Percentiles rank a stretch among this genome's conserved stretches.
These are phyloP conservation scores for Naso thynnoides DNA, from an alignment of 2,797 vertebrate genomes.

Conservation along the genomic window DNA sequence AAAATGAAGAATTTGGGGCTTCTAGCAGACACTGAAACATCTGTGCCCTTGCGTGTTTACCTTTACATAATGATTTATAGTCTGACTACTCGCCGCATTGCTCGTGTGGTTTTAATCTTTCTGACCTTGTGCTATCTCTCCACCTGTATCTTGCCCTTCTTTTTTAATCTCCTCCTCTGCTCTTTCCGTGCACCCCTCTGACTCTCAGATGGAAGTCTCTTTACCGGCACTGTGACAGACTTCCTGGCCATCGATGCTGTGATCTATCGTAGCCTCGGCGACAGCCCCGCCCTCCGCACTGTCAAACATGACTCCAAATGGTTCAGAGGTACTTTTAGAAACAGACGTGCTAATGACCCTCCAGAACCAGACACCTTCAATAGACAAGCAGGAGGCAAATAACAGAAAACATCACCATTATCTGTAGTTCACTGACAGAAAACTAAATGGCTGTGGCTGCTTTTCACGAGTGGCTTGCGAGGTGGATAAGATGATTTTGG, in stretches of 20 bases:
- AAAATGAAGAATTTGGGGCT: neutral
- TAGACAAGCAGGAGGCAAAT: slow-evolving; percentile 36
- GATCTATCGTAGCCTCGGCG: slow-evolving; percentile 96
- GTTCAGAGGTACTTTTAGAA: slow-evolving; percentile 91
- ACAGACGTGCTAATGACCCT: slow-evolving; percentile 30
- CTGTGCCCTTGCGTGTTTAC: slow-evolving; percentile 71
- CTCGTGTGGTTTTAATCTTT: slow-evolving; percentile 80
- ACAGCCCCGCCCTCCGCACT: slow-evolving; percentile 93
- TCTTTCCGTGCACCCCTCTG: slow-evolving; percentile 37
- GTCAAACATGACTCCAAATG: slow-evolving; percentile 99
- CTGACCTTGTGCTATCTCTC: slow-evolving; percentile 79
- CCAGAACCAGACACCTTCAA: slow-evolving; percentile 30
- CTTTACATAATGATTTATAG: slow-evolving; percentile 75
- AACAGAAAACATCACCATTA: slow-evolving; percentile 28
- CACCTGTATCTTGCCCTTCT: slow-evolving; percentile 57
- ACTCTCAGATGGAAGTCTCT: slow-evolving; percentile 92
- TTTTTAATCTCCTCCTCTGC: slow-evolving; percentile 56
- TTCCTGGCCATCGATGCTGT: slow-evolving; percentile 97
- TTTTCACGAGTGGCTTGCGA: slow-evolving; percentile 20
- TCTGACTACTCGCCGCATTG: slow-evolving; percentile 62
- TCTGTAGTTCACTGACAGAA: slow-evolving; percentile 17
- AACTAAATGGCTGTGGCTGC: slow-evolving; percentile 8
- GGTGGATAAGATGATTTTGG: slow-evolving; percentile 16
- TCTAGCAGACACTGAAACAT: slow-evolving; percentile 36
- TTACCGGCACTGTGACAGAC: slow-evolving; percentile 96